Evolutionary conservation across 2,797 vertebrate genomes (phyloP).

Genomic region (Liasis olivaceus): DNA sequence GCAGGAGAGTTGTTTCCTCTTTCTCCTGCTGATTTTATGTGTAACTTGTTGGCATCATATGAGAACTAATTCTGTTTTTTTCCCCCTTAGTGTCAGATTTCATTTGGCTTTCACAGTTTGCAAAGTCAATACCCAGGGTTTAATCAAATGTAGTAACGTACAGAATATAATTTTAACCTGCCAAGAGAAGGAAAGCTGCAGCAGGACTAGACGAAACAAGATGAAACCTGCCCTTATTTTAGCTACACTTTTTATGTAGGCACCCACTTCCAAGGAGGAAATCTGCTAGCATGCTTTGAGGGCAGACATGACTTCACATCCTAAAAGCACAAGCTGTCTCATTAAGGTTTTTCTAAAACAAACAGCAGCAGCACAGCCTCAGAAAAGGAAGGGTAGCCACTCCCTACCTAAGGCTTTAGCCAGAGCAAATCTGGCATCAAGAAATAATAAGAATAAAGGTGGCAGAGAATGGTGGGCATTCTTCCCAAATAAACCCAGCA

Average conservation of each 20-base stretch:
- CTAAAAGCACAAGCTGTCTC: conserved; percentile 45
- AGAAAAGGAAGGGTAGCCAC: conserved; percentile 38
- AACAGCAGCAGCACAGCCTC: conserved; percentile 29
- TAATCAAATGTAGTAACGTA: conserved; percentile 31
- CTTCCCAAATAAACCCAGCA: background rate
- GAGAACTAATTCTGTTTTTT: background rate
- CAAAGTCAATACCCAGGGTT: conserved; percentile 19
- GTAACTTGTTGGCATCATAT: background rate
- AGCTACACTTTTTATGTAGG: conserved; percentile 58
- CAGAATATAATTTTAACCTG: background rate
- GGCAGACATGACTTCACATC: conserved; percentile 72
- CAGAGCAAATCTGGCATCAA: conserved; percentile 19
- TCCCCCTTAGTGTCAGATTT: background rate
- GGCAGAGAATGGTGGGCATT: background rate
- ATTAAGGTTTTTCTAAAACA: conserved; percentile 33
- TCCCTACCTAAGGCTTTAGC: conserved; percentile 11
- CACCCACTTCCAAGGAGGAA: conserved; percentile 62
- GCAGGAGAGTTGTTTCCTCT: background rate
- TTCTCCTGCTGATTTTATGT: background rate
- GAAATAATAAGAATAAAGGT: background rate
- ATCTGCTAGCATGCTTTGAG: conserved; percentile 58
- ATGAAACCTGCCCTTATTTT: conserved; percentile 24
- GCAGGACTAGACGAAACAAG: conserved; percentile 27
- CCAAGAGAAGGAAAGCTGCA: conserved; percentile 9
- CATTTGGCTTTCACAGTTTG: conserved; percentile 4